Evolutionary conservation across 2,888 invertebrate species (phyloP), one percentile per base, ranked within the genome.

Genomic region (Hydrotaea diabolus): DNA sequence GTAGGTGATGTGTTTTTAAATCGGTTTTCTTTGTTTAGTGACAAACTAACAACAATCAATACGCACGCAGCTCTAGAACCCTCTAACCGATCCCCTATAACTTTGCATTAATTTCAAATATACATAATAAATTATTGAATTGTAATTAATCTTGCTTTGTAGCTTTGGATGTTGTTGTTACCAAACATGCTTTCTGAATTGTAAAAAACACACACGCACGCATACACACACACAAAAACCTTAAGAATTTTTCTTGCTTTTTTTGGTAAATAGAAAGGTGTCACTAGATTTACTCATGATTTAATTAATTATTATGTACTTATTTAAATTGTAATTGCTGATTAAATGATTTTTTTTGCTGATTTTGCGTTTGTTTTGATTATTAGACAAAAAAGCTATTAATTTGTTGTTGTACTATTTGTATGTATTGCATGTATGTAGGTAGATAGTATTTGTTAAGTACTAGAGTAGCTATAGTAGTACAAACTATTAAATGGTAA

Each of bases 221-320:
- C 71, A 85, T 74, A 85, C 85, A 85, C 85, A 85, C 82, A 85
- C 85, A 85, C 82, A 85, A 85, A 69, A 80, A 77, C 82, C 77
- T 80, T 77, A 75, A 46, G 23, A 73, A 46, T 49, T 57, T 76
- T 72, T 79, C 43, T 69, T 80, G 71, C 64, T 23, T 43, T 76
- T 85, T 59, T 81, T 79, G 66, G 21, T 71, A 81, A 9, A 78
- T 78, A 77, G 9, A 26, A 75, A 72, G 80, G 80, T 31, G 31
- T 31, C 31, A 7, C 31, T 31, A 31, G 7, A 31, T 74, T 53
- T 77, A 19, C 39, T 39, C 75, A 46, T 26, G n/a, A n/a, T n/a
- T n/a, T 77, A 80, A 82, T 82, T 73, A 82, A 82, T 85, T 82
- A 75, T 36, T 73, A 77, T 7, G 39, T 39, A 66, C n/a, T 77